Evolutionary conservation across 1,140 invertebrate species (phyloP), one percentile per base, ranked within the genome.

Genomic region (Achatina immaculata): DNA sequence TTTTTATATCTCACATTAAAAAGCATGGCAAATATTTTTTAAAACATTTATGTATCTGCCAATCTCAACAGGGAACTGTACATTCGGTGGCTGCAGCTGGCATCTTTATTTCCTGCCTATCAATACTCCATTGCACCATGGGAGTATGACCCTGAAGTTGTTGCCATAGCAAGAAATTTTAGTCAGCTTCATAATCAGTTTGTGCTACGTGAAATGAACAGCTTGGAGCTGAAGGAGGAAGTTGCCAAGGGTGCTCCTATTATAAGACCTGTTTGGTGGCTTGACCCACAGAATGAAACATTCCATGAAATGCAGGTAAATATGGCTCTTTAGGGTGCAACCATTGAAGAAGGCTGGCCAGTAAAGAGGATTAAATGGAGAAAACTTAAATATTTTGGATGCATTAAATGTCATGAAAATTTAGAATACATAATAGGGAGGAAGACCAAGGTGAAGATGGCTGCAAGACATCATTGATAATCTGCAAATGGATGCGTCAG

Each of bases 251-350:
- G 89, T 31, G 36, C 74, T 21, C 90, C 90, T 16, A 88, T 91
- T 14, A 94, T 98, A 48, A 92, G 96, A 0, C 97, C 97, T 0
- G 91, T 99, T 31, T 98, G 97, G 96, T 96, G 97, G 95, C 91
- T 96, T 55, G 95, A 96, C 83, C 95, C 95, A 0, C 93, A 94
- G 0, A 96, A 98, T 91, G 90, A 93, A 0, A 94, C 95, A 0
- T 0, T 65, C 0, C 72, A 83, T 65, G 95, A 96, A 69, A 94
- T 95, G 45, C 92, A 93, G 0, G 94, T 78, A 31, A 43, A 58
- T 66, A 7, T 97, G n/a, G 14, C 36, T 42, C 7, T 21, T 36
- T 72, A 7, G 6, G 34, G 7, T 31, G 34, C n/a, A n/a, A n/a
- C n/a, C n/a, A n/a, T n/a, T n/a, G n/a, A n/a, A n/a, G n/a, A n/a